A percentile compares a stretch with the other conserved stretches of the same genome.
These are phyloP conservation scores for Trinectes maculatus DNA, from an alignment of 2,113 vertebrate genomes.

Conservation along the genomic window DNA sequence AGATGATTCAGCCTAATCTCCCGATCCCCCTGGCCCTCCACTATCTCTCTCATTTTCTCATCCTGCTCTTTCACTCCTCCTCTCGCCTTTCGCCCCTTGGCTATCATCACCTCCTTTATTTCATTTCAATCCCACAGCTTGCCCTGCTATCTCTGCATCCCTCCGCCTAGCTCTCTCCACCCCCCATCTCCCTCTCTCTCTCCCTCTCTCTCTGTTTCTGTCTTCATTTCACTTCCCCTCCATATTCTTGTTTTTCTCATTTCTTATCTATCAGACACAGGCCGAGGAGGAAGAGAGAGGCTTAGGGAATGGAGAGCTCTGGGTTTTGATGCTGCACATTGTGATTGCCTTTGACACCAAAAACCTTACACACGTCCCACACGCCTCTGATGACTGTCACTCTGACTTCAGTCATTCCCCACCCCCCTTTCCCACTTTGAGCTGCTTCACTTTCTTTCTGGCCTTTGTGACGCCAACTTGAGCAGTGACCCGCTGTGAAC, in stretches of 20 bases:
- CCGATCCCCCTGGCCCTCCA: conserved; percentile 50
- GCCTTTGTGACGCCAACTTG: not conserved
- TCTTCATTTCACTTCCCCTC: conserved; percentile 54
- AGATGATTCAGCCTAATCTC: conserved; percentile 78
- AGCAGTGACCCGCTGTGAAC: not conserved
- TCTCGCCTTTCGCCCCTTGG: conserved; percentile 38
- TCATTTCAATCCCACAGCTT: conserved; percentile 46
- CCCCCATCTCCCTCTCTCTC: conserved; percentile 28
- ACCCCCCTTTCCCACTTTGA: conserved; percentile 2
- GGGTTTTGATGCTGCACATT: conserved; percentile 23
- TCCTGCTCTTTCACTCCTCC: conserved; percentile 37
- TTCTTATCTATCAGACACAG: conserved; percentile 62
- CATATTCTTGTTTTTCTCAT: conserved; percentile 54
- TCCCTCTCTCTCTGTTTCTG: conserved; percentile 14
- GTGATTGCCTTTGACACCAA: conserved; percentile 31
- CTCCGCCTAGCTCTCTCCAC: conserved; percentile 7
- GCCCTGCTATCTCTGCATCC: conserved; percentile 44
- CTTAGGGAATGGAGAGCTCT: conserved; percentile 5
- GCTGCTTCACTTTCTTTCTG: not conserved
- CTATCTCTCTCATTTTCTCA: conserved; percentile 66
- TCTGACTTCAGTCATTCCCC: conserved; percentile 17
- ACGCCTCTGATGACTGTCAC: conserved; percentile 11
- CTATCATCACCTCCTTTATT: conserved; percentile 69
- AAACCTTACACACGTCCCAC: conserved; percentile 19
- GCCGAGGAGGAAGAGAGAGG: conserved; percentile 21